Conservation (phyloP, 2,888 invertebrate species). For the Diarsia dahlii region DNA sequence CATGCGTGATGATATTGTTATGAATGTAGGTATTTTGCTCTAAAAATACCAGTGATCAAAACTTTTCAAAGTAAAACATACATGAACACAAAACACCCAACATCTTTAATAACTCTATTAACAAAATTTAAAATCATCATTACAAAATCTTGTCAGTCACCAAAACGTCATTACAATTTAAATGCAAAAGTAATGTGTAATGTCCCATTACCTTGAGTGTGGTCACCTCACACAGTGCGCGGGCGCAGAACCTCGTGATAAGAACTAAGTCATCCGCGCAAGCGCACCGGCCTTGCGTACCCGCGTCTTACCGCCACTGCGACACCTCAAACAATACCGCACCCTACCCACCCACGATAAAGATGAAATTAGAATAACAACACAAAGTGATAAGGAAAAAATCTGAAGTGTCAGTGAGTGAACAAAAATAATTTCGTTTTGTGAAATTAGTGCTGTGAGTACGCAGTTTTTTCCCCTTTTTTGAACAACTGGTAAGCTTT, state of each 20-base stretch:
- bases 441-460: conserved; percentile 62
- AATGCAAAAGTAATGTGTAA: conserved; percentile 62
- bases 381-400: conserved; percentile 58
- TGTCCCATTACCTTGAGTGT: conserved; percentile 58
- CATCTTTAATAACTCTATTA: conserved; percentile 21
- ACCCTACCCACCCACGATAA: conserved; percentile 52
- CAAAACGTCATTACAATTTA: conserved; percentile 41
- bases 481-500: conserved; percentile 58
- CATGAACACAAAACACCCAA: background rate
- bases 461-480: conserved; percentile 29
- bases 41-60: background rate
- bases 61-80: background rate
- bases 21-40: background rate
- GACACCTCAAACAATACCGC: conserved; percentile 29
- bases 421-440: conserved; percentile 49
- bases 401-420: conserved; percentile 56
- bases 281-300: conserved; percentile 82
- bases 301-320: conserved; percentile 71
- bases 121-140: conserved; percentile 37
- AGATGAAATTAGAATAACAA: conserved; percentile 55
- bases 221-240: conserved; percentile 63
- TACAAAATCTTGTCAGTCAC: conserved; percentile 39
- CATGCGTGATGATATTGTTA: background rate
- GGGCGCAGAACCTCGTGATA: conserved; percentile 79
- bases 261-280: conserved; percentile 82